Evolutionary conservation across 53 echinoderm and acorn worm genomes (phyloP).

Genomic region (Patiria pectinifera): DNA sequence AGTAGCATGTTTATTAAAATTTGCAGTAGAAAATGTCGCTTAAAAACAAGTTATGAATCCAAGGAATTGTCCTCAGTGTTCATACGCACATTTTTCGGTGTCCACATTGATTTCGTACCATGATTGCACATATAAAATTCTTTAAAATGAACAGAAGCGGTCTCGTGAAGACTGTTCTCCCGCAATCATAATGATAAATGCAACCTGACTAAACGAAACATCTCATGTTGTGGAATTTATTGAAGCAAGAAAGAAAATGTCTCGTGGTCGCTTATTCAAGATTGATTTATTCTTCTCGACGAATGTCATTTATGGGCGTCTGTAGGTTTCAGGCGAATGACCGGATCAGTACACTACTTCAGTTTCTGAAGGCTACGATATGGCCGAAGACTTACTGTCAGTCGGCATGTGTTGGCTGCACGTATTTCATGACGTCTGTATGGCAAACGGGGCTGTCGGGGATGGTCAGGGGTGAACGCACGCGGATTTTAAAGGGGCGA

Average conservation of each 20-base stretch:
- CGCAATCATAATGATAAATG: too few relatives aligned
- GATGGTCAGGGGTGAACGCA: constrained; percentile 41
- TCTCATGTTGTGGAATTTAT: too few relatives aligned
- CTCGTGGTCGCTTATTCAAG: not conserved
- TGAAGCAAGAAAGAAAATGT: not conserved
- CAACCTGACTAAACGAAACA: too few relatives aligned
- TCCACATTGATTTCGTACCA: too few relatives aligned
- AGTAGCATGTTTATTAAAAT: too few relatives aligned
- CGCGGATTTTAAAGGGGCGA: constrained; percentile 21
- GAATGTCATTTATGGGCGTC: not conserved
- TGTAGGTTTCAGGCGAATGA: constrained; percentile 55
- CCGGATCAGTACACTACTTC: constrained; percentile 22
- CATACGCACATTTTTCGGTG: too few relatives aligned
- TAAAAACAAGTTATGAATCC: too few relatives aligned
- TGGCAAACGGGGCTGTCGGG: constrained; percentile 5
- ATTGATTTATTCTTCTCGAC: not conserved
- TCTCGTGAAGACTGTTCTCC: too few relatives aligned
- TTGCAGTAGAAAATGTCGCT: too few relatives aligned
- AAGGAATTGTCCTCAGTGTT: too few relatives aligned
- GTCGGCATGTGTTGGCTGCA: constrained; percentile 35
- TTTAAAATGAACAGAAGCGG: too few relatives aligned
- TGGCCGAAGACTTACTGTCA: constrained; percentile 50
- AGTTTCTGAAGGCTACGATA: constrained; percentile 23
- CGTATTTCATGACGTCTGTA: constrained; percentile 22
- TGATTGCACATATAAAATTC: too few relatives aligned